Evolutionary conservation across 2,113 vertebrate genomes (phyloP), one percentile per base, ranked within the genome.

Genomic region (Colinus virginianus): DNA sequence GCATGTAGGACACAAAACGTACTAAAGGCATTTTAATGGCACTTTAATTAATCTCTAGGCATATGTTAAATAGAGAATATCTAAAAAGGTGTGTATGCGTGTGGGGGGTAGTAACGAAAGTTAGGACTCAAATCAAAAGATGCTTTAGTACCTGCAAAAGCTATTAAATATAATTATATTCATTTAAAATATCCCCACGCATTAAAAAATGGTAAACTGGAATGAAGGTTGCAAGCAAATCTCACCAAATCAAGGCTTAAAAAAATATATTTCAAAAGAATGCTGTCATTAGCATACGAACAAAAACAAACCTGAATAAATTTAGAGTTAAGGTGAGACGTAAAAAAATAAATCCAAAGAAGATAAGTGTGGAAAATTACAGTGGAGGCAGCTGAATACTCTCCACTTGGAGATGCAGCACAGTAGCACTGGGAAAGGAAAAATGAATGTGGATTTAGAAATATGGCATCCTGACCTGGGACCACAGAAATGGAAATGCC

Each of bases 161-260:
- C 84, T 96, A 95, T 96, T 96, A 96, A 96, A 91, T 42, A 66
- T 96, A 96, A 96, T 96, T 96, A 95, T 90, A 96, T 93, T 90
- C 77, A 96, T 96, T 94, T 94, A 71, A 93, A 93, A 93, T 90
- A 91, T 95, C 94, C 90, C 94, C 87, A 74, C 75, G 7, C 91
- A 94, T 34, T 87, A 90, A 78, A 53, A 95, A 94, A 88, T 40
- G 82, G 87, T 95, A 90, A 95, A 94, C 87, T 96, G 87, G 93
- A 86, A 78, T 0, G 66, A 95, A 96, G 91, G 93, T 95, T 90
- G 91, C 56, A n/a, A 91, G 85, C 11, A 66, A 59, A 88, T 84
- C 66, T 81, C 87, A 66, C 72, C 90, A 90, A 95, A 94, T 84
- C 83, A 91, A 78, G 90, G 48, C 79, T 94, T 75, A 43, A 74